Conservation (phyloP, 2,888 invertebrate genomes). For the Aphidoletes aphidimyza region DNA sequence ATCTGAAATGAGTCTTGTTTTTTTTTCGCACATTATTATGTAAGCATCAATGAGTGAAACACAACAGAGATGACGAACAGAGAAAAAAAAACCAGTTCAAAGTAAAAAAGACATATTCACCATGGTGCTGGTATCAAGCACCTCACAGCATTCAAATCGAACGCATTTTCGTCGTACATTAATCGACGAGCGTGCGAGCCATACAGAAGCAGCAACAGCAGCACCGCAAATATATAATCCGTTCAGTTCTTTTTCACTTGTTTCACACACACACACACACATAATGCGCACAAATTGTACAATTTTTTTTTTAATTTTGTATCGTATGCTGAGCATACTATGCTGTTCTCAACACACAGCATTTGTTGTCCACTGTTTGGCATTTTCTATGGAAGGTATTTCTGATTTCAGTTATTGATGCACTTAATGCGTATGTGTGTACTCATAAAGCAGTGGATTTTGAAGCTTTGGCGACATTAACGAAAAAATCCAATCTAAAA, state of each 20-base stretch:
- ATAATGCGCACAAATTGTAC: not conserved
- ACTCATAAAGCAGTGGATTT: no score
- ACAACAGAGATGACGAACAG: not conserved
- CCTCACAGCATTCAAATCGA: conserved; percentile 25
- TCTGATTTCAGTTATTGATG: no score
- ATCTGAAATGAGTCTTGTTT: conserved; percentile 51
- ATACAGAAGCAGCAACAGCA: not conserved
- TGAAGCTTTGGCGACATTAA: no score
- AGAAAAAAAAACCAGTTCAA: conserved; percentile 3
- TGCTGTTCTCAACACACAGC: no score
- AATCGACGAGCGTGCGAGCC: not conserved
- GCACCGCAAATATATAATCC: not conserved
- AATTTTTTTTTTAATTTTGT: not conserved
- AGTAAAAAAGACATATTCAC: not conserved
- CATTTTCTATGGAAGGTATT: no score
- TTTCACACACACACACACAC: not conserved
- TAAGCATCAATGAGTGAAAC: conserved; percentile 24
- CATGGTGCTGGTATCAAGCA: conserved; percentile 1
- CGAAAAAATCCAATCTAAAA: no score
- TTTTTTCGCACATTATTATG: not conserved
- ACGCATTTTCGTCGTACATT: conserved; percentile 10
- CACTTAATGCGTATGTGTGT: no score
- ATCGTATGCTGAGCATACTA: not conserved
- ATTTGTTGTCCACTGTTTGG: no score
- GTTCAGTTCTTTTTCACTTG: conserved; percentile 9